Evolutionary conservation across 2,113 vertebrate species (phyloP), one percentile per base, ranked within the genome.

Genomic region (Tragelaphus imberbis): DNA sequence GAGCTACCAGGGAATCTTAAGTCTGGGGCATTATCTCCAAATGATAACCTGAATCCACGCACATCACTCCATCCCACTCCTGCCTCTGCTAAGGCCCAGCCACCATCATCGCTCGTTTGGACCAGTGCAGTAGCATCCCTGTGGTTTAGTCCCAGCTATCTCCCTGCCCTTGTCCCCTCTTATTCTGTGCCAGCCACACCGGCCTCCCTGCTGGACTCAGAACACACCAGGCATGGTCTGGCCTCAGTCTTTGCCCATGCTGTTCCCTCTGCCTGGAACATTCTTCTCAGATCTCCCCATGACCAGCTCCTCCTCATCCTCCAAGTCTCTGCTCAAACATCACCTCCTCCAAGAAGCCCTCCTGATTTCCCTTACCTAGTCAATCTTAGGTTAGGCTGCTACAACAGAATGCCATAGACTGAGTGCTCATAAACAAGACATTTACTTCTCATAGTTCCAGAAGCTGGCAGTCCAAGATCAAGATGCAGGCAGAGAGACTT

Each of bases 81-180:
- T 7, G 25, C 16, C 30, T 0, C 61, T 3, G 84, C 33, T 17
- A 0, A 2, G 61, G 65, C 8, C 40, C 14, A 58, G 51, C 21
- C 77, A 63, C 7, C 13, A 0, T 3, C 30, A 3, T 14, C 3
- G 0, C 40, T 65, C 0, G 0, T 75, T 9, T 9, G 55, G 55
- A 53, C 61, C 2, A 2, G 12, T 36, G 88, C 47, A 40, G 6
- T 2, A 63, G 85, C 17, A 5, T 59, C 59, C 53, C 49, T 33
- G 0, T 14, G 61, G 63, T 23, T 44, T 33, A 47, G 49, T 23
- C 28, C 58, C 28, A 15, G 36, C 82, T 6, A 0, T 27, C 15
- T 68, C 16, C 81, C 71, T 9, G 13, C 27, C 91, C 71, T 40
- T 6, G 1, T 11, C 25, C 11, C 40, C 40, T 11, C 7, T 65